Evolutionary conservation across 2,113 vertebrate species (phyloP).

Genomic region (Clupea harengus): DNA sequence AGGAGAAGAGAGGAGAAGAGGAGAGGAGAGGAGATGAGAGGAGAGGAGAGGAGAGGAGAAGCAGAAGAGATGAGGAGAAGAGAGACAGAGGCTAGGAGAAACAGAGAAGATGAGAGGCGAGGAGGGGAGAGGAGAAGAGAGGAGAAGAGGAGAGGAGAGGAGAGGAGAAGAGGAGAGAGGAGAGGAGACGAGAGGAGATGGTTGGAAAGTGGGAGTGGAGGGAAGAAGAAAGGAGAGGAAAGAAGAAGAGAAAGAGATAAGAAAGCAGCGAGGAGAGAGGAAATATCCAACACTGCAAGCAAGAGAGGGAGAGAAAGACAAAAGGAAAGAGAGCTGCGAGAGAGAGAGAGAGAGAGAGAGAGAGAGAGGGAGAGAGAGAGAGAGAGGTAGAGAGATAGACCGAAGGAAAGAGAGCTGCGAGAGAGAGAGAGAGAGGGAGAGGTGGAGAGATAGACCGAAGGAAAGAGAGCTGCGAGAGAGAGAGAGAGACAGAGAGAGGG

Average conservation of each 20-base stretch:
- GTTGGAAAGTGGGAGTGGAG: no score
- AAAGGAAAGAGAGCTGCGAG: neutral
- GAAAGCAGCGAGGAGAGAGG: slow-evolving; percentile 21
- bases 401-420: neutral
- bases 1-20: neutral
- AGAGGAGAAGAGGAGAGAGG: neutral
- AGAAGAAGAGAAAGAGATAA: neutral
- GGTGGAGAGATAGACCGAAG: neutral
- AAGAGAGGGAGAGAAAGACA: neutral
- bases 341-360: slow-evolving; percentile 14
- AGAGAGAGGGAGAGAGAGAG: slow-evolving; percentile 2
- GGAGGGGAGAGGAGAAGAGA: neutral
- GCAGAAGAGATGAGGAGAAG: slow-evolving; percentile 19
- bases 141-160: neutral
- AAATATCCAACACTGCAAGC: neutral
- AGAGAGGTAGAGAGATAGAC: slow-evolving; percentile 28
- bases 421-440: slow-evolving; percentile 23
- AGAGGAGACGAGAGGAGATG: neutral
- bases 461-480: neutral
- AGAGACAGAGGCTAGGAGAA: neutral
- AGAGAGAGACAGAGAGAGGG: neutral
- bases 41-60: neutral
- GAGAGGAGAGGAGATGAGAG: neutral
- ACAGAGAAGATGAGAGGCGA: neutral
- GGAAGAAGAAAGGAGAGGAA: no score